Evolutionary conservation across 64 coral and sea anemone species (phyloP).

Genomic region (Actinia equina): DNA sequence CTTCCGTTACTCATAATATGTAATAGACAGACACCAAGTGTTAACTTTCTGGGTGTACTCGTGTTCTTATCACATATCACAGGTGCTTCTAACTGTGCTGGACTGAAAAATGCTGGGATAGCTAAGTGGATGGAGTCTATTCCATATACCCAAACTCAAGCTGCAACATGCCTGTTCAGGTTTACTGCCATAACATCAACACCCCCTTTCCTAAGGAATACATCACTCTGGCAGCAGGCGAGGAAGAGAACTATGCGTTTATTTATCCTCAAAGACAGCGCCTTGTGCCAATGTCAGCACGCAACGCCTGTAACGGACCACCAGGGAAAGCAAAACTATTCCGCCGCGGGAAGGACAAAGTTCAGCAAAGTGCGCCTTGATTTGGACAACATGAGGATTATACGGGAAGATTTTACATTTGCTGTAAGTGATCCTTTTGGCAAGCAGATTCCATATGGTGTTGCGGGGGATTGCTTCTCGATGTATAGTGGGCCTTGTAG

Average conservation of each 20-base stretch:
- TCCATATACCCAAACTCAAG: conserved; percentile 66
- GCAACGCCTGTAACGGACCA: conserved; percentile 59
- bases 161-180: conserved; percentile 68
- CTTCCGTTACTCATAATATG: no score
- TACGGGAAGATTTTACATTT: conserved; percentile 81
- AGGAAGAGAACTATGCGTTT: conserved; percentile 78
- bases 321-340: conserved; percentile 33
- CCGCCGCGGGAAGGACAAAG: conserved; percentile 59
- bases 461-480: conserved; percentile 94
- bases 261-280: conserved; percentile 75
- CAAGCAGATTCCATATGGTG: conserved; percentile 65
- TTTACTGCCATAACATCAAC: conserved; percentile 95
- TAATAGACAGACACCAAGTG: no score
- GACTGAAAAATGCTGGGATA: conserved; percentile 62
- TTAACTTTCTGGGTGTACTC: not conserved
- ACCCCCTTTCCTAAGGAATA: conserved; percentile 74
- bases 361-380: conserved; percentile 87
- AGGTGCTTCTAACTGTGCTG: conserved; percentile 82
- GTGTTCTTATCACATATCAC: not conserved
- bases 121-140: conserved; percentile 77
- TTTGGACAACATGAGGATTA: conserved; percentile 64
- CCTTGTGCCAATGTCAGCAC: conserved; percentile 40
- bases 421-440: conserved; percentile 58
- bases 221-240: conserved; percentile 59
- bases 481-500: conserved; percentile 81